Percentiles rank a stretch among this genome's conserved stretches.
Evolutionary conservation across 2,888 invertebrate genomes (phyloP).

Genomic region (Anthophora plumipes): DNA sequence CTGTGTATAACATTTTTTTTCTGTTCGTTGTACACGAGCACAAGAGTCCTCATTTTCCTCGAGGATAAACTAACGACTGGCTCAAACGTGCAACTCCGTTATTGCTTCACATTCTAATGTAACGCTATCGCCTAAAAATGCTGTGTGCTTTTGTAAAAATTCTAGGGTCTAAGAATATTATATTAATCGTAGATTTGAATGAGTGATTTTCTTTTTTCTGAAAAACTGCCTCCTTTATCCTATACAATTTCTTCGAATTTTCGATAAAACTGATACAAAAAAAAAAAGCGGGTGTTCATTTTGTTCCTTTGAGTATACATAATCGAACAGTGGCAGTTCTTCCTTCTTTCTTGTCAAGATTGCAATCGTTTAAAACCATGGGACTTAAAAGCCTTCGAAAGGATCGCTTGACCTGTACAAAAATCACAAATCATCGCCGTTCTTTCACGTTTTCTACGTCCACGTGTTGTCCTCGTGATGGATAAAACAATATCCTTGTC

Average conservation of each 20-base stretch:
- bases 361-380: neutral
- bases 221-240: neutral
- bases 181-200: neutral
- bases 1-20: neutral
- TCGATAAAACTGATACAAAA: neutral
- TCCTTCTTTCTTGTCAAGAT: neutral
- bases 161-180: conserved; percentile 32
- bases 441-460: neutral
- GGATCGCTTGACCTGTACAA: conserved; percentile 17
- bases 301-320: neutral
- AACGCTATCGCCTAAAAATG: conserved; percentile 44
- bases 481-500: conserved; percentile 10
- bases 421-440: conserved; percentile 18
- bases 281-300: conserved; percentile 1
- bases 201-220: neutral
- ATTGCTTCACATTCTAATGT: conserved; percentile 62
- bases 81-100: conserved; percentile 62
- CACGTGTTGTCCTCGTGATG: neutral
- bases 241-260: conserved; percentile 1
- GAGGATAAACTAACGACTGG: conserved; percentile 48
- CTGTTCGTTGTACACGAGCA: conserved; percentile 1
- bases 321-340: neutral
- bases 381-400: neutral
- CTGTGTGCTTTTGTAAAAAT: conserved; percentile 49
- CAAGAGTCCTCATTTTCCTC: neutral